Conservation (phyloP, 2,797 vertebrate genomes). For the Numenius phaeopus region DNA sequence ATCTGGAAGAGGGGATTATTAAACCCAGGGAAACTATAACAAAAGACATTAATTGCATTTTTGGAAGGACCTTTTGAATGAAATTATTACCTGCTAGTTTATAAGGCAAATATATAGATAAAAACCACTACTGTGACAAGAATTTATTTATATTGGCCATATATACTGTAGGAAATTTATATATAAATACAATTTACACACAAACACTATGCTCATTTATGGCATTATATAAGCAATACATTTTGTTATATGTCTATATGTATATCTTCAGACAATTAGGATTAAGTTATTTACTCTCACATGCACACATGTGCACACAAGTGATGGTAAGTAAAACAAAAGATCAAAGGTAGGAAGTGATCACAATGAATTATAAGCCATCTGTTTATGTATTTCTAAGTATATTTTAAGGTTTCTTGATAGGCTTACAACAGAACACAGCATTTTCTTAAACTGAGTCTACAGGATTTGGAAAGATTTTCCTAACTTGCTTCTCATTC, state of each 20-base stretch:
- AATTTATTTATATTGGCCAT: conserved; percentile 22
- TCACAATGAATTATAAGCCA: neutral
- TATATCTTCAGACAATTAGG: conserved; percentile 41
- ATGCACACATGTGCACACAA: conserved; percentile 30
- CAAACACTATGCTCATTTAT: conserved; percentile 48
- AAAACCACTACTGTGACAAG: conserved; percentile 25
- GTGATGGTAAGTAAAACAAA: conserved; percentile 10
- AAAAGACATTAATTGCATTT: conserved; percentile 73
- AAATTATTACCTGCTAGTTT: conserved; percentile 74
- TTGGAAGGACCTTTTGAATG: conserved; percentile 70
- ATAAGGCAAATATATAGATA: conserved; percentile 58
- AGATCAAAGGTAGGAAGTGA: conserved; percentile 40
- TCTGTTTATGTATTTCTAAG: neutral
- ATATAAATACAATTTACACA: conserved; percentile 10
- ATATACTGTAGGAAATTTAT: conserved; percentile 21
- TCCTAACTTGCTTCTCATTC: neutral
- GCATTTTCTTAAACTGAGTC: neutral
- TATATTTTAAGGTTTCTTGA: neutral
- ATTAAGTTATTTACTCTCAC: conserved; percentile 49
- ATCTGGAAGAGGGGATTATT: conserved; percentile 72
- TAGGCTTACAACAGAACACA: neutral
- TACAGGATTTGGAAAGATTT: neutral
- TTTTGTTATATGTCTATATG: neutral
- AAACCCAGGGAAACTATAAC: conserved; percentile 73
- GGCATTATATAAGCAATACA: neutral